Evolutionary conservation across 2,113 vertebrate species (phyloP), one percentile per base, ranked within the genome.

Genomic region (Amblyopsis rosae): DNA sequence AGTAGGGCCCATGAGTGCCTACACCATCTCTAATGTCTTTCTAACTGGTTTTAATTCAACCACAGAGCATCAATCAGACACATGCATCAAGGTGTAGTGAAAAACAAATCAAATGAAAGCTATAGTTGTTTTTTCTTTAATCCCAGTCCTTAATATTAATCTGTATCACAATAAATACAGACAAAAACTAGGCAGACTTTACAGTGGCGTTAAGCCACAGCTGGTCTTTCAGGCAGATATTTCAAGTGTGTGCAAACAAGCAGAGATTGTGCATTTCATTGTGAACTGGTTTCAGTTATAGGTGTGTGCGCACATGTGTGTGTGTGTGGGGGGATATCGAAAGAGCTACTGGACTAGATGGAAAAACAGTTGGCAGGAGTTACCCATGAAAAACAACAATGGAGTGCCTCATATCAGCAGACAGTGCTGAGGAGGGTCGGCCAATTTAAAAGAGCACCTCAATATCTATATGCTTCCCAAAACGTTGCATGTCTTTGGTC

Each of bases 201-300:
- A 26, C 2, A 26, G 19, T 26, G 19, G 19, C 19, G 19, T 76
- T 84, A 60, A 12, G 48, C 66, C 53, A 46, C 68, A 82, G 75
- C 85, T 88, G 85, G 85, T 88, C 72, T 87, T 75, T 82, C 75
- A 81, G 77, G 76, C 68, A 72, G 49, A 59, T 80, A 81, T 88
- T 82, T 87, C 70, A 85, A 82, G 77, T 87, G 76, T 81, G 74
- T 83, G 74, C 87, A 79, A 57, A 77, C 67, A 85, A 53, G 46
- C 77, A 77, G 90, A 88, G 5, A 48, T 62, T 62, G 26, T 70
- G 49, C 54, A 67, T 83, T 83, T 82, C 46, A 11, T 65, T 70
- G 60, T 48, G 32, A 59, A 74, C 68, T 85, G 76, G 67, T 82
- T 91, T 75, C 65, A 74, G 74, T 78, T 86, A 73, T 61, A 19